Evolutionary conservation across 2,113 vertebrate genomes (phyloP).

Genomic region (Canis aureus): DNA sequence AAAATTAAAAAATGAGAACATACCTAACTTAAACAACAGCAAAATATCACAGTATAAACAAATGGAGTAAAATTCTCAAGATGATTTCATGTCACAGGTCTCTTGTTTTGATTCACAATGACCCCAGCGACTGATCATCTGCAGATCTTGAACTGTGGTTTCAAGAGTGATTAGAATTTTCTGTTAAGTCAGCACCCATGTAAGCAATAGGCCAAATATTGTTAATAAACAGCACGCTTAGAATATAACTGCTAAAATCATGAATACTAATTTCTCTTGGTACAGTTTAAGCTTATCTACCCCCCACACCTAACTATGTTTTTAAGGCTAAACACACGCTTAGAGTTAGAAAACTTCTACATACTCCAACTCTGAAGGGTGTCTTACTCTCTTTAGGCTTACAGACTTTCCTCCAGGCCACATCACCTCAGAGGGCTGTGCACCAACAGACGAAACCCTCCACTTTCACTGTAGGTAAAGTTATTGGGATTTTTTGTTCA

Average conservation of each 20-base stretch:
- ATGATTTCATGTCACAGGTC: not conserved
- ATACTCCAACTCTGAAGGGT: not conserved
- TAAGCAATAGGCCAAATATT: not conserved
- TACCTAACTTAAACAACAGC: not conserved
- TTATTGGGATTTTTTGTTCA: not conserved
- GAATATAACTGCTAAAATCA: not conserved
- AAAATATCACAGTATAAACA: not conserved
- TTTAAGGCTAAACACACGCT: not conserved
- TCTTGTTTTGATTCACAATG: conserved; percentile 19
- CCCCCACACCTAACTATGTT: not conserved
- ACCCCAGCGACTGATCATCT: not conserved
- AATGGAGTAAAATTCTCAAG: not conserved
- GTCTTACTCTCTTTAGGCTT: not conserved
- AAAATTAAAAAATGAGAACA: not conserved
- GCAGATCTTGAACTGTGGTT: not conserved
- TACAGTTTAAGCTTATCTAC: conserved; percentile 38
- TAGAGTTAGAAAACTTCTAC: not conserved
- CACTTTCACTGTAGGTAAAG: not conserved
- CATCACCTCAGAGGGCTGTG: not conserved
- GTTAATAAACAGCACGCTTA: not conserved
- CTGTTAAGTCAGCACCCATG: conserved; percentile 1
- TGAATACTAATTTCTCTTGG: not conserved
- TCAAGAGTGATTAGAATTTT: not conserved
- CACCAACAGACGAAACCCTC: not conserved
- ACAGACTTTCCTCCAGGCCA: not conserved